Percentiles rank a stretch among this genome's conserved stretches.
These are phyloP conservation scores for Pyrocoelia pectoralis DNA, from an alignment of 2,888 invertebrate genomes.

Conservation along the genomic window DNA sequence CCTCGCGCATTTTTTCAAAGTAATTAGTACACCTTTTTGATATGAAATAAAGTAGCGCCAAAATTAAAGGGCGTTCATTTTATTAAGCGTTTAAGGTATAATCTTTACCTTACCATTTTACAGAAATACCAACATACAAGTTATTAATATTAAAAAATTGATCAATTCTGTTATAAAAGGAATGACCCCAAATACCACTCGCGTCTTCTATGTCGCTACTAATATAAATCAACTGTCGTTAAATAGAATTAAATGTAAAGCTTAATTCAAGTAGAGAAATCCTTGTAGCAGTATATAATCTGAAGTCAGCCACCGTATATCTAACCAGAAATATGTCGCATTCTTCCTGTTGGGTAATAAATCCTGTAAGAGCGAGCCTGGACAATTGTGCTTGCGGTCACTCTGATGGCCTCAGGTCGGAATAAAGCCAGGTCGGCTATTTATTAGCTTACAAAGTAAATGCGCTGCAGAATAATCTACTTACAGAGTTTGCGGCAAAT, in stretches of 20 bases:
- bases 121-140: no score
- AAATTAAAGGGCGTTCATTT: no score
- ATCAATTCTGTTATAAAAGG: no score
- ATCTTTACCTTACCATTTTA: no score
- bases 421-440: slow-evolving; percentile 32
- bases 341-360: slow-evolving; percentile 29
- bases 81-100: no score
- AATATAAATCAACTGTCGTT: background rate
- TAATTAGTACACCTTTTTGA: no score
- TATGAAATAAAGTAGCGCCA: no score
- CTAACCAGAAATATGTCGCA: slow-evolving; percentile 26
- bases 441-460: slow-evolving; percentile 29
- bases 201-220: no score
- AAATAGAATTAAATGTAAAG: background rate
- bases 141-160: no score
- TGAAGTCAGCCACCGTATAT: slow-evolving; percentile 23
- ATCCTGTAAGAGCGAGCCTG: slow-evolving; percentile 28
- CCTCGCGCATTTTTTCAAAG: no score
- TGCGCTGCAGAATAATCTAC: slow-evolving; percentile 22
- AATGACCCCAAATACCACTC: no score
- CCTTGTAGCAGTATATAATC: slow-evolving; percentile 11
- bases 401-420: slow-evolving; percentile 33
- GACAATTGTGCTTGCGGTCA: slow-evolving; percentile 33
- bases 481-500: slow-evolving; percentile 12
- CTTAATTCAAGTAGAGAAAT: background rate